These are phyloP conservation scores for Eupithecia subumbrata DNA, from an alignment of 2,888 invertebrate species.

Conservation along the genomic window DNA sequence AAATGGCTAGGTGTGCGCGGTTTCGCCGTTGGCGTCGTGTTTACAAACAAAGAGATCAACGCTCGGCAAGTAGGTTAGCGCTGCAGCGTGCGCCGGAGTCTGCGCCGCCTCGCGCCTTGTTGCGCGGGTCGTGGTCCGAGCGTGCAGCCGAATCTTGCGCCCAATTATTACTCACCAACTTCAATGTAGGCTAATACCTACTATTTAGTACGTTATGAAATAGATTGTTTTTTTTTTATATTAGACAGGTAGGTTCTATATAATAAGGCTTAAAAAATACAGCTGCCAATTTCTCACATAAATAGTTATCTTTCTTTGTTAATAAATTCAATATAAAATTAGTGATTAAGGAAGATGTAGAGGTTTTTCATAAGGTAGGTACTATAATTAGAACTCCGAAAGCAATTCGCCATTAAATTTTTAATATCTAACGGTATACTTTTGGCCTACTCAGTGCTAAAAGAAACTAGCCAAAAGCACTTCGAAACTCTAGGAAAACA, in stretches of 20 bases:
- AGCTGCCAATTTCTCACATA: background rate
- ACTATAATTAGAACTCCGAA: constrained; percentile 6
- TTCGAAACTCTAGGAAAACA: constrained; percentile 30
- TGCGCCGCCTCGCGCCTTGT: constrained; percentile 58
- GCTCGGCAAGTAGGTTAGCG: constrained; percentile 81
- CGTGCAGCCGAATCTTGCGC: constrained; percentile 21
- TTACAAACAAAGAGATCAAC: constrained; percentile 85
- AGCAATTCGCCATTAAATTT: constrained; percentile 18
- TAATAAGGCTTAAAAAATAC: background rate
- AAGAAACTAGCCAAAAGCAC: constrained; percentile 28
- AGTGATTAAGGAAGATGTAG: background rate
- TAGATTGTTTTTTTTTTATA: background rate
- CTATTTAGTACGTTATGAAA: background rate
- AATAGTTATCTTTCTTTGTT: background rate
- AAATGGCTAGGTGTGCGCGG: constrained; percentile 55
- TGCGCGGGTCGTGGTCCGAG: constrained; percentile 79
- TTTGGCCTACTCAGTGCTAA: constrained; percentile 26
- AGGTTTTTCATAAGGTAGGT: background rate
- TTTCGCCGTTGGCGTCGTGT: constrained; percentile 69
- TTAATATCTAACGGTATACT: constrained; percentile 29
- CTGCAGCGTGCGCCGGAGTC: constrained; percentile 60
- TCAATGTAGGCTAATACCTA: background rate
- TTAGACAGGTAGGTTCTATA: background rate
- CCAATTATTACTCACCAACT: constrained; percentile 5
- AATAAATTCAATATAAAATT: background rate